A percentile compares a stretch with the other conserved stretches of the same genome.
Conservation (phyloP, 2,113 vertebrate genomes). For the Turnix velox region DNA sequence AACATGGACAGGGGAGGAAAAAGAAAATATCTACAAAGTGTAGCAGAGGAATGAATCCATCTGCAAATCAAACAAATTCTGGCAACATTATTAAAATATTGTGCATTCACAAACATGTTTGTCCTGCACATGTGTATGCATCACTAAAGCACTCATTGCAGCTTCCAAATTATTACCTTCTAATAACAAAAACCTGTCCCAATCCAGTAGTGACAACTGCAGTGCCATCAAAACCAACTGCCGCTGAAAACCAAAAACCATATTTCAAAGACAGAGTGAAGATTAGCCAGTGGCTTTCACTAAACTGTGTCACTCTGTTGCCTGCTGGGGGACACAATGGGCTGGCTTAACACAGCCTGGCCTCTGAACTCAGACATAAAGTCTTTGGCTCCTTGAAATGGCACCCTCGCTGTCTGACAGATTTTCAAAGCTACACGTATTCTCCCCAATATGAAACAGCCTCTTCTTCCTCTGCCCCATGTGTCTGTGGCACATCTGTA, state of each 20-base stretch:
- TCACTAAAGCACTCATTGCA: not conserved
- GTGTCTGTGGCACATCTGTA: conserved; percentile 9
- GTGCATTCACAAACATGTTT: not conserved
- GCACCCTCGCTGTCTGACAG: not conserved
- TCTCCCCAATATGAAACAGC: not conserved
- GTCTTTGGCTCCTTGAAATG: not conserved
- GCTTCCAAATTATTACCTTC: not conserved
- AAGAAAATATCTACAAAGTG: not conserved
- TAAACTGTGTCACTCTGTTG: conserved; percentile 29
- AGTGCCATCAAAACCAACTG: not conserved
- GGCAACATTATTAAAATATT: not conserved
- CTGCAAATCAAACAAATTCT: not conserved
- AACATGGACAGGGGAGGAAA: not conserved
- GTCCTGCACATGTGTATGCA: not conserved
- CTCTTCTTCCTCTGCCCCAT: not conserved
- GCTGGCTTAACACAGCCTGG: conserved; percentile 7
- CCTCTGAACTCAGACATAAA: conserved; percentile 3
- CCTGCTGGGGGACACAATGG: conserved; percentile 43
- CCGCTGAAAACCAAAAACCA: not conserved
- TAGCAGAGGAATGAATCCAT: not conserved
- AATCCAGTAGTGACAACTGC: not conserved
- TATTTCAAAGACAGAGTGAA: conserved; percentile 34
- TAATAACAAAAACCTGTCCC: not conserved
- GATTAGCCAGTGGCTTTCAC: conserved; percentile 39
- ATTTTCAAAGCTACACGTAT: not conserved